These are phyloP conservation scores for Salticus scenicus DNA, from an alignment of 2,888 invertebrate genomes.

Conservation along the genomic window DNA sequence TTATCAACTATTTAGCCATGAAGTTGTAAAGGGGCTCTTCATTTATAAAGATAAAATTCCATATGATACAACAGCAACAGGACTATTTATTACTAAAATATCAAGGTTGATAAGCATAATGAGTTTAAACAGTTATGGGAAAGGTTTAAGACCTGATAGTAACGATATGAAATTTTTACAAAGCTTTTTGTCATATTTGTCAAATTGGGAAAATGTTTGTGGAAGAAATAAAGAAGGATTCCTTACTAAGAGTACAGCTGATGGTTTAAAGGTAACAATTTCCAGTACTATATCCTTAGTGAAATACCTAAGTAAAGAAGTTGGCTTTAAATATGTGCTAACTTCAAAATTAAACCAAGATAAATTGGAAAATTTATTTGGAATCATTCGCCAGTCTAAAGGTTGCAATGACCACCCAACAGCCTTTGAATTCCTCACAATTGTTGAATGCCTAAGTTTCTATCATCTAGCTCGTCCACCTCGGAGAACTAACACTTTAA, in stretches of 20 bases:
- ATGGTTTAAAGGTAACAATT: conserved; percentile 12
- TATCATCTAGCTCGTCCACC: conserved; percentile 14
- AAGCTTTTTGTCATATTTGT: conserved; percentile 1
- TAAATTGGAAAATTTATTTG: conserved; percentile 22
- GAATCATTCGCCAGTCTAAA: conserved; percentile 5
- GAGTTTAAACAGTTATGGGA: neutral
- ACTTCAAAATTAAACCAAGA: conserved; percentile 26
- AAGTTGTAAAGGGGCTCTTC: conserved; percentile 11
- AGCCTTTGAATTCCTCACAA: conserved; percentile 17
- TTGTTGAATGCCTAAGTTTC: conserved; percentile 5
- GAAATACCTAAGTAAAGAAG: neutral
- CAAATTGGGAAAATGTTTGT: neutral
- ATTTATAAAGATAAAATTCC: neutral
- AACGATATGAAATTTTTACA: neutral
- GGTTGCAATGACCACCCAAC: conserved; percentile 35
- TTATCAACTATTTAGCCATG: conserved; percentile 10
- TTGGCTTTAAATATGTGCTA: conserved; percentile 15
- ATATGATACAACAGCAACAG: no score
- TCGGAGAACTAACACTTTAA: neutral
- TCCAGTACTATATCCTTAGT: conserved; percentile 12
- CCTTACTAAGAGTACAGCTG: neutral
- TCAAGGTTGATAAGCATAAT: conserved; percentile 5
- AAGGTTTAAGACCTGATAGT: neutral
- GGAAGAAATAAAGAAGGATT: neutral
- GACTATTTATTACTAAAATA: neutral